A percentile compares a stretch with the other conserved stretches of the same genome.
Conservation (phyloP, 2,797 vertebrate species). For the Sebastes minor region DNA sequence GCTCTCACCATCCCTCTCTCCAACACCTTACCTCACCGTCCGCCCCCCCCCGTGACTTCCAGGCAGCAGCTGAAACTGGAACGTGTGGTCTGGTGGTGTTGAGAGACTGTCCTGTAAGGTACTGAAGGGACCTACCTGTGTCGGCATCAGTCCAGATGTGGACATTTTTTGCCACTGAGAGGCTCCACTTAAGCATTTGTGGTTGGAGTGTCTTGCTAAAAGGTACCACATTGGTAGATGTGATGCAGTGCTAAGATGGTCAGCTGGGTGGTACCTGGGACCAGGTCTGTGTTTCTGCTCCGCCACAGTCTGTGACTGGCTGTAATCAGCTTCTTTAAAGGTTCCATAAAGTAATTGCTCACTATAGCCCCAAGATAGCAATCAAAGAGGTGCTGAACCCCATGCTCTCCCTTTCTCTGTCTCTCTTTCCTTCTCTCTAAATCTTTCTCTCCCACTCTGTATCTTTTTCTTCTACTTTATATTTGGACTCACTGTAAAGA, state of each 20-base stretch:
- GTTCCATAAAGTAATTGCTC: slow-evolving; percentile 90
- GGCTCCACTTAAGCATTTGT: background rate
- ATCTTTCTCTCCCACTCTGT: slow-evolving; percentile 28
- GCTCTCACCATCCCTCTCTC: slow-evolving; percentile 45
- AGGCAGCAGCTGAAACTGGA: slow-evolving; percentile 14
- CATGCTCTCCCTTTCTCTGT: slow-evolving; percentile 63
- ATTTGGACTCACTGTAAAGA: slow-evolving; percentile 68
- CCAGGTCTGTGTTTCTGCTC: slow-evolving; percentile 55
- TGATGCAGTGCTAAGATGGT: slow-evolving; percentile 10
- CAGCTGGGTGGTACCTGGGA: slow-evolving; percentile 67
- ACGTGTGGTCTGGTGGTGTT: slow-evolving; percentile 5
- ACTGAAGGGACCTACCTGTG: slow-evolving; percentile 6
- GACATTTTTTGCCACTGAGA: slow-evolving; percentile 5
- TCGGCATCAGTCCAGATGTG: slow-evolving; percentile 3
- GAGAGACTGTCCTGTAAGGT: background rate
- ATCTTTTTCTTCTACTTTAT: slow-evolving; percentile 43
- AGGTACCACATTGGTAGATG: background rate
- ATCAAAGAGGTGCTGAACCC: slow-evolving; percentile 89
- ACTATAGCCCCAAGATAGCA: slow-evolving; percentile 88
- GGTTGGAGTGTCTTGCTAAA: slow-evolving; percentile 16
- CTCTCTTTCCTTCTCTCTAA: slow-evolving; percentile 43
- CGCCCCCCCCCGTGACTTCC: slow-evolving; percentile 44
- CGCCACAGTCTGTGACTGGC: slow-evolving; percentile 75
- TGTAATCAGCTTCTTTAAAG: slow-evolving; percentile 88
- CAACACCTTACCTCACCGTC: slow-evolving; percentile 51